Evolutionary conservation across 2,113 vertebrate genomes (phyloP).

Genomic region (Eulemur rufifrons): DNA sequence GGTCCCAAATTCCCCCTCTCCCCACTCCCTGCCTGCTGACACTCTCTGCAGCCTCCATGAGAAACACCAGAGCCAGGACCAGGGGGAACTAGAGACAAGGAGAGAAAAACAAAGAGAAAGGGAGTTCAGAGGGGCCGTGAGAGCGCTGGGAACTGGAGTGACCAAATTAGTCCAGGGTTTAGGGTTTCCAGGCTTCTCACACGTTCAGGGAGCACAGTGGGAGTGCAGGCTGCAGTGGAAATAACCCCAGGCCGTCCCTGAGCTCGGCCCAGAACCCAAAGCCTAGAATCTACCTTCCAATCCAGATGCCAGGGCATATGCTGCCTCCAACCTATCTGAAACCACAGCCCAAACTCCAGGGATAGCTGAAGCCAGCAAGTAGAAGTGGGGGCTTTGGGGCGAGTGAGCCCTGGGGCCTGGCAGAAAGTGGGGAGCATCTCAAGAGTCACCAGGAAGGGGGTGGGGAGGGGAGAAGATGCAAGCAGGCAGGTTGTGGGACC

Average conservation of each 20-base stretch:
- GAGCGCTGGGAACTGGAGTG: slow-evolving; percentile 20
- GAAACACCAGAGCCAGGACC: not conserved
- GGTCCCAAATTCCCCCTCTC: not conserved
- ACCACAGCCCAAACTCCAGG: not conserved
- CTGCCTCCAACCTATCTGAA: not conserved
- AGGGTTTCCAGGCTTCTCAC: slow-evolving; percentile 50
- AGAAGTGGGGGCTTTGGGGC: not conserved
- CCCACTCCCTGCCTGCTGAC: not conserved
- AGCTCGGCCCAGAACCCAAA: not conserved
- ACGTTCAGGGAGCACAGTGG: not conserved
- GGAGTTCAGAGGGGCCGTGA: slow-evolving; percentile 2
- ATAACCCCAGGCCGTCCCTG: not conserved
- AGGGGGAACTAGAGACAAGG: not conserved
- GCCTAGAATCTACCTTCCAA: not conserved
- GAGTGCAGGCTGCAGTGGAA: not conserved
- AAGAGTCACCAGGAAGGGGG: not conserved
- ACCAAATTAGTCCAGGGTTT: slow-evolving; percentile 64
- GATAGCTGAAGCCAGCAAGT: not conserved
- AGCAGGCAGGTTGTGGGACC: not conserved
- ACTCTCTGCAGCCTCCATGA: not conserved
- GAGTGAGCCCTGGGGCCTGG: not conserved
- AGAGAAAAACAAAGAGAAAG: not conserved
- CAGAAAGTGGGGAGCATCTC: not conserved
- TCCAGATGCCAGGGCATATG: not conserved
- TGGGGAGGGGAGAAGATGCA: not conserved